Evolutionary conservation across 2,888 invertebrate genomes (phyloP).

Genomic region (Calameuta pallipes): DNA sequence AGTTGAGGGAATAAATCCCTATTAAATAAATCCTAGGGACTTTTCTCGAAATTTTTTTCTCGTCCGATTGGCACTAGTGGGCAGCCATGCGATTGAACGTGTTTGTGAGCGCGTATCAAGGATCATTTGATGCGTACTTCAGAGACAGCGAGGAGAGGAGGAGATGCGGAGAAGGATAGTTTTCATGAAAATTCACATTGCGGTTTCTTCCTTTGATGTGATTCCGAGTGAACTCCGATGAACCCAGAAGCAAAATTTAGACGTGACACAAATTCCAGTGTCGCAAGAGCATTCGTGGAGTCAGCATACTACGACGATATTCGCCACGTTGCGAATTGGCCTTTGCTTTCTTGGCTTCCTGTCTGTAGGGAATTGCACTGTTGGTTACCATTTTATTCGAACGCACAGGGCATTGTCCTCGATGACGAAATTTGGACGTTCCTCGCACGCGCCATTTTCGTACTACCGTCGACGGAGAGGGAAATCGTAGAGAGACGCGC

Average conservation of each 20-base stretch:
- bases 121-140: conserved; percentile 6
- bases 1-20: background rate
- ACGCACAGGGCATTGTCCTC: background rate
- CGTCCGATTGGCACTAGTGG: background rate
- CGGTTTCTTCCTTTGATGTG: conserved; percentile 67
- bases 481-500: background rate
- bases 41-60: conserved; percentile 11
- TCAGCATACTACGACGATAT: conserved; percentile 1
- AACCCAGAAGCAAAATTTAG: conserved; percentile 30
- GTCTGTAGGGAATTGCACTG: background rate
- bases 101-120: conserved; percentile 20
- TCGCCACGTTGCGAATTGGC: conserved; percentile 7
- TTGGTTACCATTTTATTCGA: background rate
- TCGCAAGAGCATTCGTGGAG: background rate
- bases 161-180: background rate
- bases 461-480: background rate
- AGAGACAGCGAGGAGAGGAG: background rate
- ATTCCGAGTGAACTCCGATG: conserved; percentile 29
- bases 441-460: background rate
- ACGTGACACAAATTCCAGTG: conserved; percentile 20
- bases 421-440: background rate
- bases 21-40: conserved; percentile 5
- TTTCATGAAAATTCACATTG: conserved; percentile 45
- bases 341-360: background rate
- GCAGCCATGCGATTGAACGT: background rate